phyloP scores from a whole-genome alignment of 2,888 invertebrate species.

The Clivina fossor region DNA sequence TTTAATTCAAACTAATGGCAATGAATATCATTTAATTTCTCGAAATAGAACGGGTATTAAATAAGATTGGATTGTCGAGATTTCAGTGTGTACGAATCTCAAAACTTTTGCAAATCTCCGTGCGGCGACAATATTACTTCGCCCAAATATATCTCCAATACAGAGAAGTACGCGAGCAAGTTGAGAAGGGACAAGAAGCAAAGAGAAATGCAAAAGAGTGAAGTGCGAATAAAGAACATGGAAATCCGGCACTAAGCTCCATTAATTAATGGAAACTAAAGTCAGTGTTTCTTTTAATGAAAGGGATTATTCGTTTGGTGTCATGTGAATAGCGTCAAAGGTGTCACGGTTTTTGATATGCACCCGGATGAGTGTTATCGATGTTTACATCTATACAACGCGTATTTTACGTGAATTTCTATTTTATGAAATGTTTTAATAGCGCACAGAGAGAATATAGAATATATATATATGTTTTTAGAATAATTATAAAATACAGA shows the following conservation, averaged over 20 bases:
- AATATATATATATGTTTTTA: no score
- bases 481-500: no score
- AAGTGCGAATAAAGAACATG: conserved; percentile 13
- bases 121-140: conserved; percentile 24
- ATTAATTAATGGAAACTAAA: conserved; percentile 21
- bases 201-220: conserved; percentile 3
- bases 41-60: conserved; percentile 38
- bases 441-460: no score
- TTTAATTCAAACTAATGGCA: conserved; percentile 43
- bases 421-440: no score
- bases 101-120: conserved; percentile 29
- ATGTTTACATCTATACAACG: no score
- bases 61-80: conserved; percentile 33
- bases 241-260: conserved; percentile 11
- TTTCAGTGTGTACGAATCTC: conserved; percentile 23
- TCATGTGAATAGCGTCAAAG: no score
- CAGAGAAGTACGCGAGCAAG: conserved; percentile 19
- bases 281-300: conserved; percentile 21
- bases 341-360: no score
- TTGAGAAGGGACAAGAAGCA: neutral
- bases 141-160: conserved; percentile 29
- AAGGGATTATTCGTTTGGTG: no score
- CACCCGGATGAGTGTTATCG: no score
- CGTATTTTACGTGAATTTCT: no score
- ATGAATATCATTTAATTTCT: conserved; percentile 46